phyloP scores from a whole-genome alignment of 2,797 vertebrate species.

The Brachyalestes nurse region DNA sequence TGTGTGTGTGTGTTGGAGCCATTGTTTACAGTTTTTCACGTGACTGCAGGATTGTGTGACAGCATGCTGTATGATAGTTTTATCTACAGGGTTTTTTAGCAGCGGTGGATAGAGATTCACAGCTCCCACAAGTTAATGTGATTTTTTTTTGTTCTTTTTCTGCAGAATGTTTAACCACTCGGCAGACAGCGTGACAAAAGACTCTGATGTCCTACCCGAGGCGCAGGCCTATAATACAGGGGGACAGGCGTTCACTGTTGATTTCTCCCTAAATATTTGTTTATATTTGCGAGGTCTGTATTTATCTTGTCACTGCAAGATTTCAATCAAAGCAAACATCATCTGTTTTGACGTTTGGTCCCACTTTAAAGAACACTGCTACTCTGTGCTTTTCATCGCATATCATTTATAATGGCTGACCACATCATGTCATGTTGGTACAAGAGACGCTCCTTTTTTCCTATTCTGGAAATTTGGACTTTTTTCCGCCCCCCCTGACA shows the following conservation, averaged over 20 bases:
- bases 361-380: conserved; percentile 18
- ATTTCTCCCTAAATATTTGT: conserved; percentile 49
- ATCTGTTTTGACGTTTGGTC: conserved; percentile 46
- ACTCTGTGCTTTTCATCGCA: conserved; percentile 25
- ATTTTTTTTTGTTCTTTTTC: background rate
- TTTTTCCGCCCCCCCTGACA: background rate
- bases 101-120: background rate
- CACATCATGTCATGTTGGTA: background rate
- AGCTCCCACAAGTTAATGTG: background rate
- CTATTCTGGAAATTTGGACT: conserved; percentile 14
- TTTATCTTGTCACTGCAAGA: conserved; percentile 35
- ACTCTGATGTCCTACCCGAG: background rate
- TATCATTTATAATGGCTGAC: conserved; percentile 3
- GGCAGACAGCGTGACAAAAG: background rate
- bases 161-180: too few relatives aligned
- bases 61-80: conserved; percentile 15
- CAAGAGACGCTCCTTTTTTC: background rate
- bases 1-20: background rate
- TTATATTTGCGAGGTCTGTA: conserved; percentile 30
- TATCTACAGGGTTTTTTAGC: conserved; percentile 25
- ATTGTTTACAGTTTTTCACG: conserved; percentile 26
- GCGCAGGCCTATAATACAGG: background rate
- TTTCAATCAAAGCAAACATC: conserved; percentile 34
- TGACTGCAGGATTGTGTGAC: conserved; percentile 24
- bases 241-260: conserved; percentile 22